phyloP scores from a whole-genome alignment of 1,140 invertebrate genomes.

The Drosophila guanche region DNA sequence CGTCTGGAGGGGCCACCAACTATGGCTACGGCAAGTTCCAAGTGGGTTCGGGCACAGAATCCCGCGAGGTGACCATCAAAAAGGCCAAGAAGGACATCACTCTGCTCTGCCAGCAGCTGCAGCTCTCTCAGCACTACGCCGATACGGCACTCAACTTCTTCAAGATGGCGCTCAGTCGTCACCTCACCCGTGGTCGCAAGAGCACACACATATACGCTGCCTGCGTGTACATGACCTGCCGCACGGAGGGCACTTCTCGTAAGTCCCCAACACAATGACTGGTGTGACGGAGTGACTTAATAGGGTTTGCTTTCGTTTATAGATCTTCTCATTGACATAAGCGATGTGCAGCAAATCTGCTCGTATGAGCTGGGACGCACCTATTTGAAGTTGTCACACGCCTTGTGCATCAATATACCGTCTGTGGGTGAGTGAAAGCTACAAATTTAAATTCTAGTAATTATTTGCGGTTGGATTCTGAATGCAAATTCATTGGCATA shows the following conservation, averaged over 20 bases:
- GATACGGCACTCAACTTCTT: conserved; percentile 98
- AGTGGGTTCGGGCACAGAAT: conserved; percentile 92
- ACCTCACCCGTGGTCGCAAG: conserved; percentile 95
- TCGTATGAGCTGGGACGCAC: conserved; percentile 97
- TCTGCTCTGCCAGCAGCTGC: conserved; percentile 90
- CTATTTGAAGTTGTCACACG: conserved; percentile 94
- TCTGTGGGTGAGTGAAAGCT: conserved; percentile 90
- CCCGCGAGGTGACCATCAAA: conserved; percentile 93
- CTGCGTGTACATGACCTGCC: conserved; percentile 98
- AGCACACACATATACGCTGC: conserved; percentile 97
- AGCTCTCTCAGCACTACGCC: conserved; percentile 94
- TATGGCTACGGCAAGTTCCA: conserved; percentile 91
- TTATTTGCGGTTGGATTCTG: neutral
- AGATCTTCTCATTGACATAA: conserved; percentile 99
- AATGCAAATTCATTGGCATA: no score
- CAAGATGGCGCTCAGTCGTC: conserved; percentile 95
- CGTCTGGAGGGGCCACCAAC: conserved; percentile 90
- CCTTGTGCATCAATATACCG: conserved; percentile 96
- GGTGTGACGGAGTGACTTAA: neutral
- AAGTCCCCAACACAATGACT: no score
- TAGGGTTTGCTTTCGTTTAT: conserved; percentile 9
- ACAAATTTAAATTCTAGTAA: neutral
- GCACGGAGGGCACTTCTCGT: conserved; percentile 96
- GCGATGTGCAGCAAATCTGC: conserved; percentile 97
- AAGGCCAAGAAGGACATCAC: conserved; percentile 94